These are phyloP conservation scores for Tribolium madens DNA, from an alignment of 1,140 invertebrate genomes.

Conservation along the genomic window DNA sequence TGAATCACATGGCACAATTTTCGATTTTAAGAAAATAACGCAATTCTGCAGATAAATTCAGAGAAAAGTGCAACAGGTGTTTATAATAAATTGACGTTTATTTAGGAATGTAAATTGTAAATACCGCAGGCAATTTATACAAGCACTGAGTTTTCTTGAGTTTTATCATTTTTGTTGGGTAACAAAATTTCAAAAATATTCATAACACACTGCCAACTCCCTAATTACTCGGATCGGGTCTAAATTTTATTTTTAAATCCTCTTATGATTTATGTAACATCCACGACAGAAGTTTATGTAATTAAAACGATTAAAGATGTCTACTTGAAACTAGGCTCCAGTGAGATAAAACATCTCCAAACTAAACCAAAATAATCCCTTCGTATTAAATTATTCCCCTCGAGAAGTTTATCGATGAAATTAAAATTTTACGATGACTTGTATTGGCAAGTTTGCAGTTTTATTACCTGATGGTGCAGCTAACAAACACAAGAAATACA, in stretches of 20 bases:
- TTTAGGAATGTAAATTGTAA: not conserved
- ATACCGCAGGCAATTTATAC: not conserved
- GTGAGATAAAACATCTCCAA: not conserved
- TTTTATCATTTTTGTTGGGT: not conserved
- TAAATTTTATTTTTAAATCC: slow-evolving; percentile 16
- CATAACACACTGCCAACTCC: not conserved
- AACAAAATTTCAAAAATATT: slow-evolving; percentile 21
- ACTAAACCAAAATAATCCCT: not conserved
- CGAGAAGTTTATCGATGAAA: slow-evolving; percentile 1
- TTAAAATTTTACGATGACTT: slow-evolving; percentile 23
- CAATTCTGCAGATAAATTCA: not conserved
- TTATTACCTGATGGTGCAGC: slow-evolving; percentile 20
- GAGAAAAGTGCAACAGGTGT: not conserved
- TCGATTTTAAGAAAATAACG: slow-evolving; percentile 9
- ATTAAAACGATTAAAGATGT: not conserved
- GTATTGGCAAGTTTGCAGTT: slow-evolving; percentile 6
- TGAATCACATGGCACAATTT: slow-evolving; percentile 14
- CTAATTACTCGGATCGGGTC: not conserved
- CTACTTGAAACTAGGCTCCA: not conserved
- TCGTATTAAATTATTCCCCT: not conserved
- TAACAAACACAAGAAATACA: not conserved
- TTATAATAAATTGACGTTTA: not conserved
- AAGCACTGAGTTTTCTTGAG: not conserved
- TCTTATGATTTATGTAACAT: slow-evolving; percentile 19
- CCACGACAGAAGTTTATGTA: not conserved